phyloP scores from a whole-genome alignment of 2,113 vertebrate species.

The Jacana jacana region DNA sequence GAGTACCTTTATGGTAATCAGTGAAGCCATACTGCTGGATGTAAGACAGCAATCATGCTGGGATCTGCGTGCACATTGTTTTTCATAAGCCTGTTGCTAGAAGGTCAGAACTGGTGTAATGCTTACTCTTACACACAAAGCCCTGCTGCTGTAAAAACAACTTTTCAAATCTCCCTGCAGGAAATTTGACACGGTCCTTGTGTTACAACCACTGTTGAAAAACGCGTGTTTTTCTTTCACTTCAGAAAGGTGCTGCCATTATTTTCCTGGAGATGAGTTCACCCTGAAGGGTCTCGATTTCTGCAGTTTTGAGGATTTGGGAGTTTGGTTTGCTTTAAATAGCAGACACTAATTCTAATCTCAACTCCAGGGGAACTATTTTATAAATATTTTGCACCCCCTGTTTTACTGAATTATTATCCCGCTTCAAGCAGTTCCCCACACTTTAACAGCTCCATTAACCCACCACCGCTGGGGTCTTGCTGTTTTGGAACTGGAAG shows the following conservation, averaged over 20 bases:
- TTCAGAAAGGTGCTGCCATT: background rate
- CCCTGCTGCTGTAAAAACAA: constrained; percentile 20
- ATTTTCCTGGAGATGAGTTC: background rate
- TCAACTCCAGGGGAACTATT: background rate
- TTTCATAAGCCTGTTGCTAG: constrained; percentile 13
- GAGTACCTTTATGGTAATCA: constrained; percentile 5
- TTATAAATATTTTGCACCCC: background rate
- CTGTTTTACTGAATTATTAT: background rate
- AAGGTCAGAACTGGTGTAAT: constrained; percentile 54
- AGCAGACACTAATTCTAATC: background rate
- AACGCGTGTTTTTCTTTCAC: background rate
- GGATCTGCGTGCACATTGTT: background rate
- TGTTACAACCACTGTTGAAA: background rate
- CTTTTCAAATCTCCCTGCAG: constrained; percentile 29
- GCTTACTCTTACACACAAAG: constrained; percentile 8
- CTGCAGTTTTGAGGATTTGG: background rate
- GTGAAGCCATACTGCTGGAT: background rate
- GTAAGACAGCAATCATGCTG: background rate
- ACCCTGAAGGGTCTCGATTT: background rate
- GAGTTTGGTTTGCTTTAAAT: background rate
- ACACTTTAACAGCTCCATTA: background rate
- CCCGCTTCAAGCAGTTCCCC: background rate
- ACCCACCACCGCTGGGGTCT: background rate
- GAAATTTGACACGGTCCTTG: constrained; percentile 4
- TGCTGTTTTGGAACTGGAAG: background rate